Conservation (phyloP, 2,113 vertebrate genomes). For the Barnardius zonarius region DNA sequence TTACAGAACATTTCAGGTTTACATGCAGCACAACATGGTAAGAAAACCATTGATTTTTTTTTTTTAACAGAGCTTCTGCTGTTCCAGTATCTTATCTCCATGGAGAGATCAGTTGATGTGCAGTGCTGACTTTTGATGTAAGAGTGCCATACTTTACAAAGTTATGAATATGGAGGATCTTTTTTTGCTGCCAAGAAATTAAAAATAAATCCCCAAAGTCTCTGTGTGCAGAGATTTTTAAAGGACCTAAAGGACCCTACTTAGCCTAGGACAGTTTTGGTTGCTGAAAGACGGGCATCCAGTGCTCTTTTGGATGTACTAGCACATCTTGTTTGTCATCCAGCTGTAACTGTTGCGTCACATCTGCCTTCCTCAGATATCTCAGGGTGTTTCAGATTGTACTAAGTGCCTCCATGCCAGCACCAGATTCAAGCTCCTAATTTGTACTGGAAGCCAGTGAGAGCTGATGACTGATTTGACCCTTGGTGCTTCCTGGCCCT, state of each 20-base stretch:
- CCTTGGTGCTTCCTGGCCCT: neutral
- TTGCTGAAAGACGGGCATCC: neutral
- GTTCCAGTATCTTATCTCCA: neutral
- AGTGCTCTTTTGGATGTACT: neutral
- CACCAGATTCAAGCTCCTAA: neutral
- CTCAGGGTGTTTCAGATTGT: neutral
- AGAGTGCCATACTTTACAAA: neutral
- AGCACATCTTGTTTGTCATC: neutral
- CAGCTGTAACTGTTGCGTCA: neutral
- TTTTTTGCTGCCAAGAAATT: neutral
- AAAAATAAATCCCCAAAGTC: neutral
- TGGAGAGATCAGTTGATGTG: neutral
- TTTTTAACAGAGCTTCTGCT: neutral
- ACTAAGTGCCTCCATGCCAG: neutral
- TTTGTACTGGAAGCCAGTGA: neutral
- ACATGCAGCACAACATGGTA: neutral
- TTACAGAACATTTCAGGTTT: neutral
- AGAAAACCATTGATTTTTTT: neutral
- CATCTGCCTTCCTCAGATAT: neutral
- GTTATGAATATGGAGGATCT: slow-evolving; percentile 18
- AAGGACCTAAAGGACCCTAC: neutral
- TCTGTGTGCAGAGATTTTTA: neutral
- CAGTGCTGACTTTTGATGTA: neutral
- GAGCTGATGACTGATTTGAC: neutral
- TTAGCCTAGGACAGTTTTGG: neutral